Evolutionary conservation across 2,888 invertebrate species (phyloP).

Genomic region (Protophormia terraenovae): DNA sequence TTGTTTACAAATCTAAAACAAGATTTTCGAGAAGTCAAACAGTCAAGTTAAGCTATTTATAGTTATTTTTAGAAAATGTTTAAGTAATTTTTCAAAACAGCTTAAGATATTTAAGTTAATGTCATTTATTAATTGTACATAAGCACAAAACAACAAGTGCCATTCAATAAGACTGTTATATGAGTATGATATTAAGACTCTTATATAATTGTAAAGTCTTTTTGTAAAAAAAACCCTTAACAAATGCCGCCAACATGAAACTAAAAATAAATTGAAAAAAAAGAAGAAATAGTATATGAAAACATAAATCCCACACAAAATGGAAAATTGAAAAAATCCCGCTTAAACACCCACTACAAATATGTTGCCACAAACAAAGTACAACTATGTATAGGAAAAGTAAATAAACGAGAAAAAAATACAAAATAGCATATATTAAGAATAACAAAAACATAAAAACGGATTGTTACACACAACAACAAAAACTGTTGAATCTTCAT

Average conservation of each 20-base stretch:
- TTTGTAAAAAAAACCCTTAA: background rate
- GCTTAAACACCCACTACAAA: conserved; percentile 54
- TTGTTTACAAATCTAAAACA: background rate
- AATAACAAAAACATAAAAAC: conserved; percentile 1
- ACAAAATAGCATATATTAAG: background rate
- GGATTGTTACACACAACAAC: conserved; percentile 26
- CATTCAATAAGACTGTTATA: background rate
- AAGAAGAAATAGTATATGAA: background rate
- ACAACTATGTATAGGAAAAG: background rate
- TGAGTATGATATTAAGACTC: conserved; percentile 21
- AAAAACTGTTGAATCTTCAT: conserved; percentile 57
- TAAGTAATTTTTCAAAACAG: background rate
- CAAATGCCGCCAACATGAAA: conserved; percentile 56
- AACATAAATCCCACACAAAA: conserved; percentile 55
- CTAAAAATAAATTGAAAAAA: conserved; percentile 34
- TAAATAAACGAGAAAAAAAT: conserved; percentile 2
- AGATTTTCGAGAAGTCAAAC: background rate
- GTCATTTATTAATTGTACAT: conserved; percentile 18
- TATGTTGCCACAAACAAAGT: conserved; percentile 41
- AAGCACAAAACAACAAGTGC: conserved; percentile 25
- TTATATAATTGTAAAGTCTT: conserved; percentile 37
- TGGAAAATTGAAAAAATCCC: conserved; percentile 47
- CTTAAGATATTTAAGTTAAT: background rate
- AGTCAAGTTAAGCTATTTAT: background rate
- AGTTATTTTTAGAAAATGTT: background rate